phyloP scores from a whole-genome alignment of 2,113 vertebrate species.

The Orycteropus afer region DNA sequence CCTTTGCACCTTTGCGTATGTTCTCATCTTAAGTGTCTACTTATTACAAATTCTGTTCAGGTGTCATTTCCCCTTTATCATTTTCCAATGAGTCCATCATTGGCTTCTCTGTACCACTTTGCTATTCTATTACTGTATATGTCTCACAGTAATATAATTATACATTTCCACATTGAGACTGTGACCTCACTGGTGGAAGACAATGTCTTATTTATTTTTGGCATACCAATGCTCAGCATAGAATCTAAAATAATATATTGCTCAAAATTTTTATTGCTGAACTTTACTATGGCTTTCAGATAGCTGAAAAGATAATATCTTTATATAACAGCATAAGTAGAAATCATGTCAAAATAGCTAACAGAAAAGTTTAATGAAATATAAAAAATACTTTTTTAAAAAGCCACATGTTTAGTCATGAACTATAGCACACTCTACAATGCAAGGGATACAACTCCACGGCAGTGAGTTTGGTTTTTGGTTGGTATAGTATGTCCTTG shows the following conservation, averaged over 20 bases:
- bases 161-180: neutral
- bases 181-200: neutral
- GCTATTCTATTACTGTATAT: neutral
- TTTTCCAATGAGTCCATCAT: neutral
- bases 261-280: slow-evolving; percentile 33
- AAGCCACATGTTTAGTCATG: neutral
- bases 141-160: neutral
- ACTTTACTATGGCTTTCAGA: neutral
- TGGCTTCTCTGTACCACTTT: neutral
- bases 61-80: neutral
- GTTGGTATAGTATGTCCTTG: no score
- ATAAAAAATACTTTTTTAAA: neutral
- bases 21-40: neutral
- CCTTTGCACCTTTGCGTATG: neutral
- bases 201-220: neutral
- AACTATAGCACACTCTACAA: no score
- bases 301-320: neutral
- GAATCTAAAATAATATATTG: neutral
- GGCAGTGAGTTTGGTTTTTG: no score
- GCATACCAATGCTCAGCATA: neutral
- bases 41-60: neutral
- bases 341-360: slow-evolving; percentile 65
- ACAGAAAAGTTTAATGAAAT: slow-evolving; percentile 48
- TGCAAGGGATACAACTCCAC: no score
- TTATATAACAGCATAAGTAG: neutral